These are phyloP conservation scores for Cydia fagiglandana DNA, from an alignment of 1,140 invertebrate genomes.

Conservation along the genomic window DNA sequence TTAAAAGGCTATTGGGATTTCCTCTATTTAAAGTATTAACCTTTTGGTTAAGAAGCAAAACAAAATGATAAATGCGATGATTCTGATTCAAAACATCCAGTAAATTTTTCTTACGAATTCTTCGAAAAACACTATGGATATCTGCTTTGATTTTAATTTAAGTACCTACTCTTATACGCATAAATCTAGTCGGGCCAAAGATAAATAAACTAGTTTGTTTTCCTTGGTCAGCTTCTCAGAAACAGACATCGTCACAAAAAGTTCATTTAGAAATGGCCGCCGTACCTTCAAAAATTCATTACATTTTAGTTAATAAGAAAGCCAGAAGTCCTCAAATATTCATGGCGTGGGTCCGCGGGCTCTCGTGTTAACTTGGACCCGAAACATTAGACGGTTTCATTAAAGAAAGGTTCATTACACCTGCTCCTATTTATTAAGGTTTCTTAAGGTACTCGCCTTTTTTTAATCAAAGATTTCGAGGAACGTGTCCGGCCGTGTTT, in stretches of 20 bases:
- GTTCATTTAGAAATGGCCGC: not conserved
- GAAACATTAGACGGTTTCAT: not conserved
- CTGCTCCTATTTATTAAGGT: conserved; percentile 11
- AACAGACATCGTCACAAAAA: not conserved
- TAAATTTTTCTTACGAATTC: too few species aligned
- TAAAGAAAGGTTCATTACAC: conserved; percentile 18
- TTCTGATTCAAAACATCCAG: too few species aligned
- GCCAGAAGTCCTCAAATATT: conserved; percentile 18
- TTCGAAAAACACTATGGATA: too few species aligned
- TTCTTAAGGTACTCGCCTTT: not conserved
- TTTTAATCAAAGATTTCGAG: not conserved
- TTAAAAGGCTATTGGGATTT: too few species aligned
- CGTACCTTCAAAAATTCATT: conserved; percentile 19
- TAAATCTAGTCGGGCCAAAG: too few species aligned
- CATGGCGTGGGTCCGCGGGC: not conserved
- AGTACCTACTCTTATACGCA: too few species aligned
- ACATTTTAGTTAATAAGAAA: conserved; percentile 17
- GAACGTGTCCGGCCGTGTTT: not conserved
- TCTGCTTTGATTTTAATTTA: too few species aligned
- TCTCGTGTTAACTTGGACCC: not conserved
- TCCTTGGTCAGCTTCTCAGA: too few species aligned
- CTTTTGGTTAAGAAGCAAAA: too few species aligned
- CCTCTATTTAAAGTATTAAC: too few species aligned
- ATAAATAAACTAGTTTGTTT: too few species aligned
- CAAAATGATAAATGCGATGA: too few species aligned